Base-by-base conservation (phyloP, 2,797 vertebrate genomes). In the Hoplostethus mediterraneus region DNA sequence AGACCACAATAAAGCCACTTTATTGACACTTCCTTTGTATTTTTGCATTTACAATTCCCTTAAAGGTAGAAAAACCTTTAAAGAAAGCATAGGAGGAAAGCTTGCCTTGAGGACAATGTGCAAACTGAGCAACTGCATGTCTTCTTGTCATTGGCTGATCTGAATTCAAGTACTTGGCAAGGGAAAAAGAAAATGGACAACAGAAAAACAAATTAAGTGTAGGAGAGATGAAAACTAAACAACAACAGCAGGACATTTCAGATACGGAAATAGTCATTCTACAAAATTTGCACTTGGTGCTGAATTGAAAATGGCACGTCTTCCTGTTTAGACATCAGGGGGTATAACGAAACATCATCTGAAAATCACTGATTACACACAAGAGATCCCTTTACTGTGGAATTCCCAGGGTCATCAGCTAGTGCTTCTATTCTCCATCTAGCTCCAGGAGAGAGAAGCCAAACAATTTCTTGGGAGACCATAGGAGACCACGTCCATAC, bases 161-260 rank as follows among this genome's bases (percentile, higher is more conserved):
- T 71, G 65, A 85, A 82, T 73, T 80, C 44, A 63, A 68, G 56
- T 31, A 54, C 66, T 75, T 75, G 57, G 63, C 40, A 63, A 73
- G 42, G 31, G 33, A 69, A 47, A 63, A 73, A 63, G 54, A 79
- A 84, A 79, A 88, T 57, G 45, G 73, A 78, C 79, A 85, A 73
- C 7, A 57, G 48, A 76, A 75, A 47, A 71, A 72, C 62, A 75
- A 87, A 85, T 76, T 31, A 72, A 75, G 70, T 67, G 61, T 11
- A 67, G n/a, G 14, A 68, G 11, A 78, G 60, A 12, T 6, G 33
- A 28, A 28, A 71, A 73, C 63, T 38, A 42, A 81, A 76, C 71
- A 75, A 30, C 62, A 75, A 54, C 60, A 66, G 63, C 38, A 71
- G 73, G 57, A 65, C 79, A 63, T 64, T 28, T 28, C 28, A 28